These are phyloP conservation scores for Ceyx melanurus DNA, from an alignment of 2,113 vertebrate genomes.

Conservation along the genomic window DNA sequence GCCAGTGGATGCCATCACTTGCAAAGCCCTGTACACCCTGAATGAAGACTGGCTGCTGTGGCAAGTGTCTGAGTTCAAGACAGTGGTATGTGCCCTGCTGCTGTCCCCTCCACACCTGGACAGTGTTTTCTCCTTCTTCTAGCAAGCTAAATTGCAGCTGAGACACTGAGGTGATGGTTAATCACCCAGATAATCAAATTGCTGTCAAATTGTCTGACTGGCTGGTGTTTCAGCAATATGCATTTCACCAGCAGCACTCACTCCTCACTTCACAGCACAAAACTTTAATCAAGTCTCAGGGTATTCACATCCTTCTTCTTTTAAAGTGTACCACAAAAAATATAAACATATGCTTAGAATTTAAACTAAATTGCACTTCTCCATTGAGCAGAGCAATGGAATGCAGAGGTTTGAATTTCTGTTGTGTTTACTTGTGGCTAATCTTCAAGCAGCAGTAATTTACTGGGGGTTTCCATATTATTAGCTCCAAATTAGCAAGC, in stretches of 20 bases:
- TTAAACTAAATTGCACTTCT: background rate
- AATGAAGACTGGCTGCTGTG: slow-evolving; percentile 97
- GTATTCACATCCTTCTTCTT: background rate
- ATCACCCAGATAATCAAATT: background rate
- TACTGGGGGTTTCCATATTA: background rate
- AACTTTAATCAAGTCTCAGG: background rate
- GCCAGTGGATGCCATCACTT: slow-evolving; percentile 90
- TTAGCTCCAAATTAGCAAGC: background rate
- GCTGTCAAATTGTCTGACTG: background rate
- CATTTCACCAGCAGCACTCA: background rate
- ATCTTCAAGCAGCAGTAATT: background rate
- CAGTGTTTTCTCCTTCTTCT: background rate
- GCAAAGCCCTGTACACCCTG: slow-evolving; percentile 92
- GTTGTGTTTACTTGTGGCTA: background rate
- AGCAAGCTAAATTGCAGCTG: background rate
- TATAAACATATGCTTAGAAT: background rate
- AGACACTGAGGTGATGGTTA: background rate
- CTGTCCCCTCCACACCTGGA: background rate
- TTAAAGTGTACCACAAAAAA: background rate
- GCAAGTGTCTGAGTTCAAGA: slow-evolving; percentile 89
- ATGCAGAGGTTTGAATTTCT: background rate
- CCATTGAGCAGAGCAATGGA: background rate
- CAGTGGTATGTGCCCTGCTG: slow-evolving; percentile 77
- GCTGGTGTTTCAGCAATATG: background rate
- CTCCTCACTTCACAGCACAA: background rate